Percentiles rank a stretch among this genome's conserved stretches.
Evolutionary conservation across 2,888 invertebrate genomes (phyloP).

Genomic region (Stenurella melanura): DNA sequence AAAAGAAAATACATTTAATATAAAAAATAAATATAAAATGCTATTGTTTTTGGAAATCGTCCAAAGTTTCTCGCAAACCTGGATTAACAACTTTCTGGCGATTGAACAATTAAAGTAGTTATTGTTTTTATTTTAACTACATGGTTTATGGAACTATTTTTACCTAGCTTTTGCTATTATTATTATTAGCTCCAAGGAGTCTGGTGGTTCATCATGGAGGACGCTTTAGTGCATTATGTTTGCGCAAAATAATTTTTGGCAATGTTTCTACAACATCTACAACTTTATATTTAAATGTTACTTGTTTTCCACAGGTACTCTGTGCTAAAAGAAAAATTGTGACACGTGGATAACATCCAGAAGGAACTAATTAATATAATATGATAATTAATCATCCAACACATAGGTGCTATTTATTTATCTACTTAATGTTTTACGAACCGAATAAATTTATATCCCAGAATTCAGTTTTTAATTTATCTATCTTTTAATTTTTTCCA

Average conservation of each 20-base stretch:
- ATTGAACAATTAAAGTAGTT: constrained; percentile 6
- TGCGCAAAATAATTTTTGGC: constrained; percentile 21
- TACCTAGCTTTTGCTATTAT: constrained; percentile 26
- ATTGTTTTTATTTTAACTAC: constrained; percentile 22
- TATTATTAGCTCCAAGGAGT: constrained; percentile 32
- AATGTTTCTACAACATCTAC: background rate
- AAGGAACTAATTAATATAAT: background rate
- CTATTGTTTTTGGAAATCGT: constrained; percentile 14
- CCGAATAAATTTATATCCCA: background rate
- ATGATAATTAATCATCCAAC: background rate
- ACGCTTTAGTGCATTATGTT: constrained; percentile 9
- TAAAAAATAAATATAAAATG: constrained; percentile 18
- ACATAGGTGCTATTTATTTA: background rate
- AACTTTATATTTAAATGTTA: background rate
- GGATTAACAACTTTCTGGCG: background rate
- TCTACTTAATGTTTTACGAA: background rate
- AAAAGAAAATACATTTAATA: constrained; percentile 10
- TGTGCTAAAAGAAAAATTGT: background rate
- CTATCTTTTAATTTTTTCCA: background rate
- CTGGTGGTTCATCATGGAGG: background rate
- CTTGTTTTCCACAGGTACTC: background rate
- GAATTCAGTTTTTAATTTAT: background rate
- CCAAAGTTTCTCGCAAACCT: background rate
- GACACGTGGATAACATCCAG: background rate
- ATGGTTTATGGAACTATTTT: constrained; percentile 31